phyloP scores from a whole-genome alignment of 2,113 vertebrate genomes.

The Corythoichthys intestinalis region DNA sequence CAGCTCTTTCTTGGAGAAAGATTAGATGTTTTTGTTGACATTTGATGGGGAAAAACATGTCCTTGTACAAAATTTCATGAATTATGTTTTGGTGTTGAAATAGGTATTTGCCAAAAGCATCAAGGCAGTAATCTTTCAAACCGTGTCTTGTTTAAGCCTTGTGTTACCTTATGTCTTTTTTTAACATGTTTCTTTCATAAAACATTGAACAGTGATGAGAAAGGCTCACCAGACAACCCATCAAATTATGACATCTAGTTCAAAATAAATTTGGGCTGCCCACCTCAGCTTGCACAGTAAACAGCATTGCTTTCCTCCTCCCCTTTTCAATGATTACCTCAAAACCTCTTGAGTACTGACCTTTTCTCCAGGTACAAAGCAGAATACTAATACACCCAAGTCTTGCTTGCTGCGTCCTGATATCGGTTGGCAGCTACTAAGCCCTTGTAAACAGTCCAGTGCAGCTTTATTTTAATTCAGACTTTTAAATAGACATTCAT shows the following conservation, averaged over 20 bases:
- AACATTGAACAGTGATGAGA: background rate
- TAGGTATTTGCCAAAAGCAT: background rate
- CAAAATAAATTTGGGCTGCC: slow-evolving; percentile 7
- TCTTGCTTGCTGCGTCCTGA: slow-evolving; percentile 5
- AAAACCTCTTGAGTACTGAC: slow-evolving; percentile 24
- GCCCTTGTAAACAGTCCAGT: background rate
- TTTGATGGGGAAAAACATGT: background rate
- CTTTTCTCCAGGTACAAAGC: slow-evolving; percentile 29
- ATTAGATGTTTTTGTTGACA: background rate
- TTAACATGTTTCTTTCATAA: background rate
- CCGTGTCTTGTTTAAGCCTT: background rate
- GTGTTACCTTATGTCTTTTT: background rate
- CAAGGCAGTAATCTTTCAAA: background rate
- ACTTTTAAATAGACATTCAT: background rate
- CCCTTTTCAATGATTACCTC: slow-evolving; percentile 18
- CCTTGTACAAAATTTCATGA: background rate
- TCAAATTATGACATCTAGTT: slow-evolving; percentile 27
- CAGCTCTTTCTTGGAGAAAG: slow-evolving; percentile 57
- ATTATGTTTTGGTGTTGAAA: background rate
- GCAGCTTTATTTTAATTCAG: background rate
- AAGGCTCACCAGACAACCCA: slow-evolving; percentile 1
- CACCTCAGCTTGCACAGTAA: slow-evolving; percentile 13
- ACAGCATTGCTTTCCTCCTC: slow-evolving; percentile 9
- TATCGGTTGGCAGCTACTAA: slow-evolving; percentile 35
- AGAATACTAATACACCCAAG: slow-evolving; percentile 41